Conservation (phyloP, 2,888 invertebrate genomes). For the Opisthograptis luteolata region DNA sequence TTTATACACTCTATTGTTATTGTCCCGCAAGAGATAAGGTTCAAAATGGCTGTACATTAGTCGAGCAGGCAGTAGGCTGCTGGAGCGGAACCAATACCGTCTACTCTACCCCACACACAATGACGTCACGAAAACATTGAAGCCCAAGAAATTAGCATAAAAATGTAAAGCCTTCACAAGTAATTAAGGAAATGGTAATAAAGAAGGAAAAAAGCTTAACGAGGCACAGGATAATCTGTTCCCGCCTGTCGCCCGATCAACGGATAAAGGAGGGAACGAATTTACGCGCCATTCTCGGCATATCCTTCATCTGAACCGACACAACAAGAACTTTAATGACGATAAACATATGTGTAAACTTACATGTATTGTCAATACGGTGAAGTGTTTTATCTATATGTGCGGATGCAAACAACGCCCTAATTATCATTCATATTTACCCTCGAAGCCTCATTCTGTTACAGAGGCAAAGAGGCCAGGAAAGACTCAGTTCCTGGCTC, state of each 20-base stretch:
- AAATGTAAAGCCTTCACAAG: conserved; percentile 20
- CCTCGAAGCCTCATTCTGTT: neutral
- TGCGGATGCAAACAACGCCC: conserved; percentile 9
- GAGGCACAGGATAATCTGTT: conserved; percentile 14
- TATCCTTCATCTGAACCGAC: neutral
- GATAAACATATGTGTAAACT: conserved; percentile 13
- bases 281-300: conserved; percentile 6
- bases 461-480: neutral
- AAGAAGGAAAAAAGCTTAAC: conserved; percentile 17
- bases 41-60: conserved; percentile 8
- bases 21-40: conserved; percentile 8
- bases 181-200: conserved; percentile 22
- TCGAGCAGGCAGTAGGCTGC: neutral
- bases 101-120: conserved; percentile 1
- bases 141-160: conserved; percentile 21
- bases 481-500: no score
- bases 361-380: neutral
- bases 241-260: neutral
- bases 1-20: conserved; percentile 9
- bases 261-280: conserved; percentile 3
- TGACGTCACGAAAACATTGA: conserved; percentile 22
- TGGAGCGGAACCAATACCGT: neutral
- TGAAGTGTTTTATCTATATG: neutral
- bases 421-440: conserved; percentile 1
- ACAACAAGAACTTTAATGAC: neutral